Evolutionary conservation across 2,888 invertebrate genomes (phyloP), one percentile per base, ranked within the genome.

Genomic region (Adelognathus sp.): DNA sequence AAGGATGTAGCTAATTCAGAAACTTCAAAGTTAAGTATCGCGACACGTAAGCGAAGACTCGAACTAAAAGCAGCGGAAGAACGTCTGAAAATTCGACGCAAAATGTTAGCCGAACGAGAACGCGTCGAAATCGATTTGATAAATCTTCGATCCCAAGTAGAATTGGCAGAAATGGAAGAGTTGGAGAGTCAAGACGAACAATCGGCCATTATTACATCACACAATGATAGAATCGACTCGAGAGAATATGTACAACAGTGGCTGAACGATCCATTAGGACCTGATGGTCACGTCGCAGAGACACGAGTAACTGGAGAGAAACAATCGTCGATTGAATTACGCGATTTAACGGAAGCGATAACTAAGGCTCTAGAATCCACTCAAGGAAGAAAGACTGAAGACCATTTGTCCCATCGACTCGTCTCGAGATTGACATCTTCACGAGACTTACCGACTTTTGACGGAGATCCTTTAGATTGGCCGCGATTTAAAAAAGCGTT

Each of bases 391-490:
- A 21, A 7, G 0, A 9, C 36, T 0, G 16, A 16, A 0, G 29
- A 50, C 6, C 5, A 14, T 1, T 1, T 21, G 0, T 39, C 56
- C n/a, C 29, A 60, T 3, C 39, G 41, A 11, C 21, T 72, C 2
- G 46, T 74, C 0, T 64, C 41, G 11, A 33, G 74, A 3, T 27
- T 66, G 9, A 66, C 66, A 14, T 66, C 66, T 0, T 31, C 52
- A 0, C 58, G 31, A 27, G 36, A 46, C n/a, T 14, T 69, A 14
- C 72, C 63, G 2, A 33, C 33, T 4, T 63, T 72, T 9, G 24
- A 21, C 1, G 72, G 63, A 3, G 69, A 69, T n/a, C 33, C 36
- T 2, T 16, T 69, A 7, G 75, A 75, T 9, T 75, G 70, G 76
- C 39, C 70, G 0, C 16, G 70, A 1, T 76, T 70, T 21, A 70